Evolutionary conservation across 2,888 invertebrate species (phyloP).

Genomic region (Dasypolia templi): DNA sequence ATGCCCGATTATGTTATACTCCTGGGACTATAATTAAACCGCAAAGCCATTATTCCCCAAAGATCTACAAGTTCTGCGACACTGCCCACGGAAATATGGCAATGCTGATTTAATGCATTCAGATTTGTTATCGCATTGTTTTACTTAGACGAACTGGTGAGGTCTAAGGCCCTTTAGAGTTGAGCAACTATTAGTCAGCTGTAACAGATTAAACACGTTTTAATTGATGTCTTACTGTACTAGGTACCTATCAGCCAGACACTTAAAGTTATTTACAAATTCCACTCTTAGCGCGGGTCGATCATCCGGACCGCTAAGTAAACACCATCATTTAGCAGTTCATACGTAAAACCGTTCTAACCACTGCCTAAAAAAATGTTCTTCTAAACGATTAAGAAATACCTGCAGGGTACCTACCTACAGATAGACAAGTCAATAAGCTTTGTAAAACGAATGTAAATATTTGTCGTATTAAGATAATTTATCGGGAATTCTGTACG

Average conservation of each 20-base stretch:
- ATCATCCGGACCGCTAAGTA: conserved; percentile 77
- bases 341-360: conserved; percentile 77
- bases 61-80: conserved; percentile 79
- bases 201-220: conserved; percentile 37
- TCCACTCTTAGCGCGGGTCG: conserved; percentile 67
- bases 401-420: conserved; percentile 68
- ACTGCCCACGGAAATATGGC: conserved; percentile 81
- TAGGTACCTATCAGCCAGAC: conserved; percentile 20
- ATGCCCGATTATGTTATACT: conserved; percentile 88
- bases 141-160: conserved; percentile 55
- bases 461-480: conserved; percentile 86
- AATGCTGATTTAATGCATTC: conserved; percentile 79
- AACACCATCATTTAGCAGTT: conserved; percentile 75
- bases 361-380: conserved; percentile 70
- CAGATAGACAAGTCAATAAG: conserved; percentile 79
- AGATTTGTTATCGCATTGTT: conserved; percentile 72
- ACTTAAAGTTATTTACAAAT: conserved; percentile 59
- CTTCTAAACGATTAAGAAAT: conserved; percentile 76
- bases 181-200: conserved; percentile 45
- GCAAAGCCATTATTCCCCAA: conserved; percentile 85
- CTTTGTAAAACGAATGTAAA: conserved; percentile 79
- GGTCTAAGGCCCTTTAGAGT: conserved; percentile 40
- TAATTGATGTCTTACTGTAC: conserved; percentile 45
- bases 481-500: conserved; percentile 77
- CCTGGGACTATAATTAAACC: conserved; percentile 87